phyloP scores from a whole-genome alignment of 2,797 vertebrate genomes.

The Sebastes elongatus region DNA sequence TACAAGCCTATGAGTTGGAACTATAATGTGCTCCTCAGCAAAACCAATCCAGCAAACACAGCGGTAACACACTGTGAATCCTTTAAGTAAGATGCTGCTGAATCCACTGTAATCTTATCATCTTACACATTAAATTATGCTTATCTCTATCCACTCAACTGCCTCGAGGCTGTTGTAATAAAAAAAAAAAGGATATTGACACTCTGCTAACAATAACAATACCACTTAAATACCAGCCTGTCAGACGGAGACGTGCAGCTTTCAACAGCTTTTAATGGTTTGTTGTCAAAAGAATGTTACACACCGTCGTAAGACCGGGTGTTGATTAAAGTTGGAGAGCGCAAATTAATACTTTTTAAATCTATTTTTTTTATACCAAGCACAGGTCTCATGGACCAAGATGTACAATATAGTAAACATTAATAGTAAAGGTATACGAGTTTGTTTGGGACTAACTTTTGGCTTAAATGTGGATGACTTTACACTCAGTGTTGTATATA shows the following conservation, averaged over 20 bases:
- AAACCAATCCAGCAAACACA: slow-evolving; percentile 23
- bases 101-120: slow-evolving; percentile 24
- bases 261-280: neutral
- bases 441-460: neutral
- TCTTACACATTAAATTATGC: slow-evolving; percentile 15
- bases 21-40: slow-evolving; percentile 15
- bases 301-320: neutral
- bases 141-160: slow-evolving; percentile 11
- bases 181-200: slow-evolving; percentile 6
- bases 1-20: slow-evolving; percentile 41
- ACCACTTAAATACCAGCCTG: slow-evolving; percentile 12
- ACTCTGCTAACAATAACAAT: slow-evolving; percentile 8
- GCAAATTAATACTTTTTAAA: neutral
- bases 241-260: neutral
- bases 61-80: neutral
- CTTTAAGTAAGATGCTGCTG: slow-evolving; percentile 18
- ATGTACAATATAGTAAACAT: neutral
- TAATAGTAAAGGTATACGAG: neutral
- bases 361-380: neutral
- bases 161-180: neutral
- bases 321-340: neutral
- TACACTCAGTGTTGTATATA: neutral
- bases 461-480: neutral
- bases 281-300: neutral
- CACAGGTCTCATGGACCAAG: neutral